These are phyloP conservation scores for Pomacea maculata DNA, from an alignment of 1,140 invertebrate species.

Conservation along the genomic window DNA sequence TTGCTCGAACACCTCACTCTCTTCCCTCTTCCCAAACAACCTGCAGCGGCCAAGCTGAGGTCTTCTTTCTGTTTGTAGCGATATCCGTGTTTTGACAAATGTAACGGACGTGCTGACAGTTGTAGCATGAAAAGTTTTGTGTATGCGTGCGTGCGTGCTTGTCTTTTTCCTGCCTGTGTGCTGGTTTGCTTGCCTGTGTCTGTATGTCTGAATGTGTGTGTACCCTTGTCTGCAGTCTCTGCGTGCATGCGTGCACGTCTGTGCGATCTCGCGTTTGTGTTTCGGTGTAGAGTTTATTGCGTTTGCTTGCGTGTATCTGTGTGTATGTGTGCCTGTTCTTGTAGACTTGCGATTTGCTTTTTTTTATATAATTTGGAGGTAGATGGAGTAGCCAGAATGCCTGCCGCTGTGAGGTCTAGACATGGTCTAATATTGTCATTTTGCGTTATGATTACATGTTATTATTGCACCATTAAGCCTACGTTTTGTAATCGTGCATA, in stretches of 20 bases:
- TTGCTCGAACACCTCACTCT: too few relatives aligned
- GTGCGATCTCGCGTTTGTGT: background rate
- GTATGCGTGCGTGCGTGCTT: background rate
- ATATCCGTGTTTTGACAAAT: background rate
- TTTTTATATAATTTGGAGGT: too few relatives aligned
- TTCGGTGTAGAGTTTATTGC: too few relatives aligned
- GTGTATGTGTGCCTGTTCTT: too few relatives aligned
- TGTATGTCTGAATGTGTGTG: background rate
- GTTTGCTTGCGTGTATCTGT: too few relatives aligned
- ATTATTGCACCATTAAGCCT: too few relatives aligned
- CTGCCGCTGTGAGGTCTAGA: too few relatives aligned
- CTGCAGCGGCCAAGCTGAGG: background rate
- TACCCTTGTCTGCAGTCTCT: background rate
- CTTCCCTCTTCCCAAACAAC: background rate
- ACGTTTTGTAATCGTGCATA: too few relatives aligned
- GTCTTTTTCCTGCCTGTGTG: background rate
- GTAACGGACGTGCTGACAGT: background rate
- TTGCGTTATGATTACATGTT: too few relatives aligned
- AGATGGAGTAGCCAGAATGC: too few relatives aligned
- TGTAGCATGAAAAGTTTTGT: background rate
- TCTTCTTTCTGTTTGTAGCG: background rate
- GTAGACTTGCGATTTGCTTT: too few relatives aligned
- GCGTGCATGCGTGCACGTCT: background rate
- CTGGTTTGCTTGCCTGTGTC: background rate
- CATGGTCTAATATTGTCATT: too few relatives aligned